phyloP scores from a whole-genome alignment of 2,888 invertebrate species.

The Hirtodrosophila histrioides region DNA sequence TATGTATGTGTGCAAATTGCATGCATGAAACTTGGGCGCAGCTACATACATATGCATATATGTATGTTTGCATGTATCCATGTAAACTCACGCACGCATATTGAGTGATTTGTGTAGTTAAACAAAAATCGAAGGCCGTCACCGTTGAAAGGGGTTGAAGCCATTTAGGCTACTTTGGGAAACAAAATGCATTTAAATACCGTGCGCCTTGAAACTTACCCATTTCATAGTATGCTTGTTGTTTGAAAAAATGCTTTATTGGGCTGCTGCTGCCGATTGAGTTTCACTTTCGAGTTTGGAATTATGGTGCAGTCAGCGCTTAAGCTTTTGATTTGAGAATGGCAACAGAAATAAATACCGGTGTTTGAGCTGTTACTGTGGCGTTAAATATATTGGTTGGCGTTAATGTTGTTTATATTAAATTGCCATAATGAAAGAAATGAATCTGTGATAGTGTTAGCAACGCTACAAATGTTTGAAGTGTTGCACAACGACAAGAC shows the following conservation, averaged over 20 bases:
- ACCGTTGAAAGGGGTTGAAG: conserved; percentile 14
- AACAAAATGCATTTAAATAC: conserved; percentile 5
- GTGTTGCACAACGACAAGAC: conserved; percentile 33
- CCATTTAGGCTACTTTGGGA: conserved; percentile 3
- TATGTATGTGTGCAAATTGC: conserved; percentile 7
- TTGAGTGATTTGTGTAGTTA: conserved; percentile 15
- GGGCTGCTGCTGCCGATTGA: conserved; percentile 25
- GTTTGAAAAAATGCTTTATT: conserved; percentile 27
- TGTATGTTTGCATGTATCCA: background rate
- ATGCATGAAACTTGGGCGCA: conserved; percentile 9
- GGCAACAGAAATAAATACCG: conserved; percentile 20
- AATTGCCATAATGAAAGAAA: conserved; percentile 53
- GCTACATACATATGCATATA: background rate
- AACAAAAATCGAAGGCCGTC: conserved; percentile 38
- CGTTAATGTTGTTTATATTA: conserved; percentile 50
- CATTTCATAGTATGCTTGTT: conserved; percentile 61
- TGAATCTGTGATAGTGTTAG: conserved; percentile 33
- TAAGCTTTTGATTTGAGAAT: conserved; percentile 1
- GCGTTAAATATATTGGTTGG: conserved; percentile 41
- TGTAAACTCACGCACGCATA: conserved; percentile 1
- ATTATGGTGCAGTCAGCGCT: conserved; percentile 15
- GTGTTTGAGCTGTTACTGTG: conserved; percentile 33
- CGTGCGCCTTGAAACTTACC: conserved; percentile 51
- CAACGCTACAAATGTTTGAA: conserved; percentile 23
- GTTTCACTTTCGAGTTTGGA: conserved; percentile 29